Conservation (phyloP, 2,888 invertebrate species). For the Temnothorax rugatulus region DNA sequence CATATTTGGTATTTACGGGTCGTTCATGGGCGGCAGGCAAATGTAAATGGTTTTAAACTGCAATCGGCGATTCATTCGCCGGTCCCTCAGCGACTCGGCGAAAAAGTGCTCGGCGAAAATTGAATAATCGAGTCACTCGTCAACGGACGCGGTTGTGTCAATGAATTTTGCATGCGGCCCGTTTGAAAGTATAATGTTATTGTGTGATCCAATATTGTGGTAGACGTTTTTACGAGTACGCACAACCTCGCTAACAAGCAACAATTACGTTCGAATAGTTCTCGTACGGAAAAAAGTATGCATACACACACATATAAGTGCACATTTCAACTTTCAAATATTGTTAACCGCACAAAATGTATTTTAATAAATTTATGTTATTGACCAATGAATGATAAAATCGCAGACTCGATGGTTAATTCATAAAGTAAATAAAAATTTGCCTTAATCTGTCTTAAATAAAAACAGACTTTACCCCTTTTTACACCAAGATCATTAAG, state of each 20-base stretch:
- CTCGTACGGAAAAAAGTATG: constrained; percentile 4
- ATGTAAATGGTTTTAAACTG: constrained; percentile 59
- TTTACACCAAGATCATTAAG: background rate
- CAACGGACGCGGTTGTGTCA: constrained; percentile 55
- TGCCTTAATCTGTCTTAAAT: background rate
- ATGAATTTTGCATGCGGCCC: constrained; percentile 57
- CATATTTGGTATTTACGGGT: constrained; percentile 62
- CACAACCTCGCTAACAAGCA: constrained; percentile 50
- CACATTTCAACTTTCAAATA: constrained; percentile 26
- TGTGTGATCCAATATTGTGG: constrained; percentile 53
- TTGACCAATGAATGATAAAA: background rate
- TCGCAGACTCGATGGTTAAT: background rate
- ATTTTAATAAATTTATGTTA: constrained; percentile 11
- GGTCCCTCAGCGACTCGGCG: constrained; percentile 50
- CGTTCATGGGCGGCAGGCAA: constrained; percentile 59
- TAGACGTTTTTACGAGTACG: constrained; percentile 43
- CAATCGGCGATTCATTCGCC: constrained; percentile 52
- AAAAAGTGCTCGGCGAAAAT: constrained; percentile 58
- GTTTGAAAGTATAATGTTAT: constrained; percentile 59
- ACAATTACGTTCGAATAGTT: constrained; percentile 23
- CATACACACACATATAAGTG: background rate
- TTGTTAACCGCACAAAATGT: background rate
- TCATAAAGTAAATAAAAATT: background rate
- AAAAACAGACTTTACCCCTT: background rate
- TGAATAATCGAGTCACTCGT: constrained; percentile 59